Conservation (phyloP, 1,140 invertebrate species). For the Drosophila orena region DNA sequence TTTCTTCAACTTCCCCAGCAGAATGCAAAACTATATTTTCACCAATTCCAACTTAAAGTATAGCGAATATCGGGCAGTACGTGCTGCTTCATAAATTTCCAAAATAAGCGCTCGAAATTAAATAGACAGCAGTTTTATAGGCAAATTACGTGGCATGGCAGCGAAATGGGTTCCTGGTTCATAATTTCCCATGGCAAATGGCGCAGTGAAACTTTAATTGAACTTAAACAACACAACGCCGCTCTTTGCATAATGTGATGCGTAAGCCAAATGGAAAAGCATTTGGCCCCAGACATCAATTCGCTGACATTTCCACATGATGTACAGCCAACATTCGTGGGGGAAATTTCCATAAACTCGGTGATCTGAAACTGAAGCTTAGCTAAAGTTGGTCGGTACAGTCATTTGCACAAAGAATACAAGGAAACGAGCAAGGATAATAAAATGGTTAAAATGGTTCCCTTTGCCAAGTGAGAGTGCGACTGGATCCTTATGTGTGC, state of each 20-base stretch:
- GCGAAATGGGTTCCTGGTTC: constrained; percentile 32
- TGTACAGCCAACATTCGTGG: constrained; percentile 8
- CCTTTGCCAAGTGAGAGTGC: constrained; percentile 7
- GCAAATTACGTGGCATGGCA: constrained; percentile 36
- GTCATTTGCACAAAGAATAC: constrained; percentile 21
- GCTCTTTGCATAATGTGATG: constrained; percentile 2
- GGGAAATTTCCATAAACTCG: constrained; percentile 27
- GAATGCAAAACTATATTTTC: constrained; percentile 6
- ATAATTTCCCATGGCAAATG: constrained; percentile 25
- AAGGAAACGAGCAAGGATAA: constrained; percentile 12
- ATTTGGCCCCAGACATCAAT: constrained; percentile 26
- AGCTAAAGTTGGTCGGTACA: constrained; percentile 22
- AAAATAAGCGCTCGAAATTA: constrained; percentile 28
- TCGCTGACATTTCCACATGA: constrained; percentile 11
- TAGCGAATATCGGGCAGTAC: constrained; percentile 4
- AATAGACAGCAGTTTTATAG: constrained; percentile 38
- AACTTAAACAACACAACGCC: constrained; percentile 11
- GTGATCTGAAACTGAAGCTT: constrained; percentile 11
- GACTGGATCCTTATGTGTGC: constrained; percentile 6
- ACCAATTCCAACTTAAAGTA: neutral
- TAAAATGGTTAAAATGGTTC: constrained; percentile 30
- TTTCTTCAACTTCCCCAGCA: neutral
- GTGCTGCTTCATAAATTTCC: constrained; percentile 20
- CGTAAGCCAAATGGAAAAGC: constrained; percentile 31
- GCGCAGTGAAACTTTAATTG: constrained; percentile 41